phyloP scores from a whole-genome alignment of 2,888 invertebrate species.

The Elegia similella region DNA sequence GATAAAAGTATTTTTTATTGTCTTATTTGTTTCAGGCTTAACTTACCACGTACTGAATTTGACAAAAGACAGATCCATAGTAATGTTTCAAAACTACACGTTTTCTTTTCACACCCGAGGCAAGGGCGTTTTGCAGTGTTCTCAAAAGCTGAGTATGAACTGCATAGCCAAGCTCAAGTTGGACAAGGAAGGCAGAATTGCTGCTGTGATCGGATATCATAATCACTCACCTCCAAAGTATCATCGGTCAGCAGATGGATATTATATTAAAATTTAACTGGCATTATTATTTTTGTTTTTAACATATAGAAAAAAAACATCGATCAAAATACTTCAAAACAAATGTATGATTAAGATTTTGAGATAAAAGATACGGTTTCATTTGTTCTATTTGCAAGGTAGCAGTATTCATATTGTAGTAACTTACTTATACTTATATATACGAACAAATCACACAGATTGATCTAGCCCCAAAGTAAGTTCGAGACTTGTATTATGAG shows the following conservation, averaged over 20 bases:
- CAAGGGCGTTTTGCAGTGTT: constrained; percentile 24
- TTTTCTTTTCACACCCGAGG: background rate
- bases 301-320: no score
- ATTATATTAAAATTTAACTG: constrained; percentile 6
- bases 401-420: no score
- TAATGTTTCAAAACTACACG: background rate
- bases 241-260: constrained; percentile 13
- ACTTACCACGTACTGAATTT: background rate
- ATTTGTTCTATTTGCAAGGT: no score
- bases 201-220: constrained; percentile 3
- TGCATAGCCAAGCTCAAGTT: constrained; percentile 20
- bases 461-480: no score
- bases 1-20: background rate
- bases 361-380: no score
- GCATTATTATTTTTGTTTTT: no score
- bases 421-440: no score
- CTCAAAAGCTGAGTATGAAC: constrained; percentile 6
- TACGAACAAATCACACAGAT: no score
- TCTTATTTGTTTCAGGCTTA: background rate
- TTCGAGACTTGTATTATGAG: no score
- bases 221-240: constrained; percentile 16
- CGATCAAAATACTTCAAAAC: no score
- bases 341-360: no score
- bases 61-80: background rate
- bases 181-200: constrained; percentile 9